These are phyloP conservation scores for Thymelicus sylvestris DNA, from an alignment of 2,888 invertebrate genomes.

Conservation along the genomic window DNA sequence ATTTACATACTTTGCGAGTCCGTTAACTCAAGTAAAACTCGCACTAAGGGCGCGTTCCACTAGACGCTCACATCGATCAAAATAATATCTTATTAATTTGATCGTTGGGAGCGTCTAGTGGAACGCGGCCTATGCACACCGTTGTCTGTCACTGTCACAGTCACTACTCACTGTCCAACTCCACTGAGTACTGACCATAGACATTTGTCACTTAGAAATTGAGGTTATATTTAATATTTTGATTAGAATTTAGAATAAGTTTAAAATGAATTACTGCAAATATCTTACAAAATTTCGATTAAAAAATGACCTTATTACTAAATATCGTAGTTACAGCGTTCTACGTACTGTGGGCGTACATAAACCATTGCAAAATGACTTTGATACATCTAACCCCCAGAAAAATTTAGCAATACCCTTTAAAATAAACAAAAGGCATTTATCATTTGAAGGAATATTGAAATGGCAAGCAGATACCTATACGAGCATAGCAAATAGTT, in stretches of 20 bases:
- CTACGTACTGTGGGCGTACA: constrained; percentile 20
- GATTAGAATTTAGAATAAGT: neutral
- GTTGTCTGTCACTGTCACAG: no score
- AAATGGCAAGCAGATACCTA: constrained; percentile 79
- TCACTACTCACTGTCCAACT: no score
- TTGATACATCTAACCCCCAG: neutral
- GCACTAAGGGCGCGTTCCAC: no score
- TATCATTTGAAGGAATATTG: constrained; percentile 70
- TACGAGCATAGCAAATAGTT: constrained; percentile 87
- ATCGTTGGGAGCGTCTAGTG: no score
- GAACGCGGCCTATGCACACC: no score
- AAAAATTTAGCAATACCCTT: constrained; percentile 1
- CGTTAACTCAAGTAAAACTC: no score
- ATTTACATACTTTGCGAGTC: no score
- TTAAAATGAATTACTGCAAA: constrained; percentile 47
- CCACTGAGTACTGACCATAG: no score
- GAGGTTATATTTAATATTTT: neutral
- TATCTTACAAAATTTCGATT: constrained; percentile 33
- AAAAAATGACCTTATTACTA: constrained; percentile 28
- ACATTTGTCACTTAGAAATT: neutral
- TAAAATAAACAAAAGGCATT: constrained; percentile 46
- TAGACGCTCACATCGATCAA: no score
- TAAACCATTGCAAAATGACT: constrained; percentile 27
- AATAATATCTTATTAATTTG: no score
- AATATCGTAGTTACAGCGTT: constrained; percentile 39